Base-by-base conservation (phyloP, 2,797 vertebrate genomes). In the Lacerta bilineata region DNA sequence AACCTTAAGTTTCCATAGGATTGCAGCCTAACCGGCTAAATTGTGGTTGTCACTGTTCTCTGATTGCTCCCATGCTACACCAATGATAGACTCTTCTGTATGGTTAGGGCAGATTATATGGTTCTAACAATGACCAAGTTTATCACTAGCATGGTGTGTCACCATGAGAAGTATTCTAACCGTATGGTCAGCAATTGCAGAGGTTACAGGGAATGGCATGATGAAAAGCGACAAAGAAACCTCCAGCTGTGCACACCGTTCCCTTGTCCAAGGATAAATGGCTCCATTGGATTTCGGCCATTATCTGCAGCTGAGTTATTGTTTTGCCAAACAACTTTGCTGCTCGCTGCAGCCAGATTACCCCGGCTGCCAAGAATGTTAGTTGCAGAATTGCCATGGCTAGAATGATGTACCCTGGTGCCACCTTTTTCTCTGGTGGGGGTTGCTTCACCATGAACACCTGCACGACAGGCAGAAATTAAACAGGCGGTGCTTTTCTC, bases 251-350 rank as follows among this genome's bases (percentile, higher is more conserved):
- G 36, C 78, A 43, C 17, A 72, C 25, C 27, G 4, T 74, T 79
- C 59, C 59, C n/a, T 80, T 36, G 77, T 75, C 77, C 77, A 85
- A 85, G 10, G 17, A 50, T 75, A 85, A 89, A 85, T 85, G 55
- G 77, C 9, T 81, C 25, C 20, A 8, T 50, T 85, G 83, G 83
- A 80, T 80, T 75, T 15, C 7, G 23, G 77, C 77, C 55, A 80
- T 75, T 68, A 18, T 75, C 41, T 81, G 83, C 41, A 85, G 88
- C 88, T 81, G 78, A 85, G 41, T n/a, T 85, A 85, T 55, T 81
- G 25, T 75, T 85, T 39, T 39, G 55, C 83, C 77, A 81, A 89
- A 89, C 55, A 66, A 66, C 55, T 85, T 75, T 1, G 46, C 39
- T 39, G n/a, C 41, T 74, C 10, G 33, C 50, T 50, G 25, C 36